phyloP scores from a whole-genome alignment of 92 coral and sea anemone genomes.

The Bergia puertoricense region DNA sequence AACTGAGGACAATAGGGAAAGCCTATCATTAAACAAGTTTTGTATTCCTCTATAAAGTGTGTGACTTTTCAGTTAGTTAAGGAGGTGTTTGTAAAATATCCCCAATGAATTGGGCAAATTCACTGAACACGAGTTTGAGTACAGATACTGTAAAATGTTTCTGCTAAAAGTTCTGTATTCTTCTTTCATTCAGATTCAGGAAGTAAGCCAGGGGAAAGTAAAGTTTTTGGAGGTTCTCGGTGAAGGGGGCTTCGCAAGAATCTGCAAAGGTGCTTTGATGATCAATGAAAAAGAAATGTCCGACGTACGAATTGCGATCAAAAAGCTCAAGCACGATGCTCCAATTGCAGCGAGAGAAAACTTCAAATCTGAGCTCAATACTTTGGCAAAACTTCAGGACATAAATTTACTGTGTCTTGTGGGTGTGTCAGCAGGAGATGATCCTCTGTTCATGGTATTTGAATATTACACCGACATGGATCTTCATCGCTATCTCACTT shows the following conservation, averaged over 20 bases:
- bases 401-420: slow-evolving; percentile 83
- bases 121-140: not conserved
- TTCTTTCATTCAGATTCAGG: slow-evolving; percentile 57
- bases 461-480: slow-evolving; percentile 88
- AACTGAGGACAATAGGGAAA: too few relatives aligned
- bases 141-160: not conserved
- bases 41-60: too few relatives aligned
- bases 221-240: slow-evolving; percentile 83
- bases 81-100: too few relatives aligned
- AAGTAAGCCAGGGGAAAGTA: slow-evolving; percentile 88
- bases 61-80: too few relatives aligned
- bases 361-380: slow-evolving; percentile 74
- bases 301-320: slow-evolving; percentile 77
- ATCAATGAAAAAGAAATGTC: slow-evolving; percentile 66
- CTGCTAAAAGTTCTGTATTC: not conserved
- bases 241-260: slow-evolving; percentile 85
- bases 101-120: too few relatives aligned
- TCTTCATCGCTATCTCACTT: slow-evolving; percentile 65
- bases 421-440: slow-evolving; percentile 85
- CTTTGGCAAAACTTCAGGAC: slow-evolving; percentile 83
- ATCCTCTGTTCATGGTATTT: slow-evolving; percentile 87
- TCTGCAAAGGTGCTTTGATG: slow-evolving; percentile 82
- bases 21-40: too few relatives aligned
- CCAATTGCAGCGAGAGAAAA: slow-evolving; percentile 68
- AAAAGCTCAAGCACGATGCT: slow-evolving; percentile 75